These are phyloP conservation scores for Drosophila kikkawai DNA, from an alignment of 1,140 invertebrate species.

Conservation along the genomic window DNA sequence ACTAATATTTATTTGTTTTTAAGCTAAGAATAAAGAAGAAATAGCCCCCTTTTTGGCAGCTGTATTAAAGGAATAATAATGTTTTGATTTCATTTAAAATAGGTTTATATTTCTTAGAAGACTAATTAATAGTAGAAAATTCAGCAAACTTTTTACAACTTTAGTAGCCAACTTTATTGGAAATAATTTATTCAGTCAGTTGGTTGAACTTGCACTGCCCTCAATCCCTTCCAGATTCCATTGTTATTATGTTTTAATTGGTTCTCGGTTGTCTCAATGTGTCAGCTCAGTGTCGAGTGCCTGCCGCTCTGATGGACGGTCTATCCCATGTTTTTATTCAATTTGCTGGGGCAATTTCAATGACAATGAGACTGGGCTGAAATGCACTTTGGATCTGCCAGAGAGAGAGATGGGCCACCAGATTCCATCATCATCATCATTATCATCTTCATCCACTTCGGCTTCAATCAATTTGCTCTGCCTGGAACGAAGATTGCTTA, in stretches of 20 bases:
- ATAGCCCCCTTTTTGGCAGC: neutral
- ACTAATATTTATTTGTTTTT: neutral
- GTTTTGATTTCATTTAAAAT: neutral
- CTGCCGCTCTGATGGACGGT: slow-evolving; percentile 3
- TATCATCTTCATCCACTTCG: slow-evolving; percentile 15
- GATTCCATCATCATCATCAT: slow-evolving; percentile 2
- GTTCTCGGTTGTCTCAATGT: slow-evolving; percentile 56
- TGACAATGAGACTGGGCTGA: slow-evolving; percentile 41
- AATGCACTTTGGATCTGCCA: slow-evolving; percentile 25
- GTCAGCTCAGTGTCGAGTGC: slow-evolving; percentile 44
- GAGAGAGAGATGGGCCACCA: slow-evolving; percentile 1
- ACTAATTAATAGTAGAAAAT: neutral
- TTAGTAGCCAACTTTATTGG: neutral
- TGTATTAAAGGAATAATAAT: neutral
- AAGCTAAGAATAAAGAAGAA: neutral
- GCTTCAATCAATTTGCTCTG: slow-evolving; percentile 57
- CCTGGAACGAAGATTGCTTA: slow-evolving; percentile 53
- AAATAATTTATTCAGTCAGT: slow-evolving; percentile 16
- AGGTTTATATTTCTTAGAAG: too few species aligned
- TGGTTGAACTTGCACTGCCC: neutral
- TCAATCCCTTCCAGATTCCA: slow-evolving; percentile 11
- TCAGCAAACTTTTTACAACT: neutral
- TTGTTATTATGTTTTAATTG: slow-evolving; percentile 76
- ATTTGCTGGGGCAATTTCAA: slow-evolving; percentile 70
- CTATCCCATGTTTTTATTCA: slow-evolving; percentile 76